Evolutionary conservation across 2,113 vertebrate species (phyloP).

Genomic region (mouse (Mus musculus)): DNA sequence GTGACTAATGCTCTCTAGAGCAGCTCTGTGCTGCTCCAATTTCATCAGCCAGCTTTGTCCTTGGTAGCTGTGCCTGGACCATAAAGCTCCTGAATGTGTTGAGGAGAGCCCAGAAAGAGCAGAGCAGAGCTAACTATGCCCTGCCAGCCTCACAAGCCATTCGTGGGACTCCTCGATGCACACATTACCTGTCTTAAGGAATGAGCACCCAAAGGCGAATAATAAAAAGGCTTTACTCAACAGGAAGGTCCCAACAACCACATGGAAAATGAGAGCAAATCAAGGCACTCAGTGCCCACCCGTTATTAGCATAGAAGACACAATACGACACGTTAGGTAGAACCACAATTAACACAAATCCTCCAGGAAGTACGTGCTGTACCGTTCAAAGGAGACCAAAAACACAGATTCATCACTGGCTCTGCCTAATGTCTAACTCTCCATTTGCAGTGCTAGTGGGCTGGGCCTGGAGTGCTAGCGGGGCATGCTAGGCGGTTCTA

Average conservation of each 20-base stretch:
- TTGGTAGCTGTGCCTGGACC: slow-evolving; percentile 81
- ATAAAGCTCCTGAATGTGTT: slow-evolving; percentile 81
- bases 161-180: slow-evolving; percentile 1
- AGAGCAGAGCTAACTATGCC: slow-evolving; percentile 69
- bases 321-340: slow-evolving; percentile 39
- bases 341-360: slow-evolving; percentile 48
- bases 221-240: slow-evolving; percentile 43
- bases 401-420: slow-evolving; percentile 30
- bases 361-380: slow-evolving; percentile 54
- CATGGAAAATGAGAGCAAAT: slow-evolving; percentile 1
- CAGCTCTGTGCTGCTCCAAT: slow-evolving; percentile 84
- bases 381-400: slow-evolving; percentile 47
- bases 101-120: slow-evolving; percentile 68
- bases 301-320: slow-evolving; percentile 1
- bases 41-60: slow-evolving; percentile 87
- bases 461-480: background rate
- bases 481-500: background rate
- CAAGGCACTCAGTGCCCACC: background rate
- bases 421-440: slow-evolving; percentile 19
- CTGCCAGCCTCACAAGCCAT: background rate
- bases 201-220: background rate
- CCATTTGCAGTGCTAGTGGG: background rate
- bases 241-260: background rate
- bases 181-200: slow-evolving; percentile 27
- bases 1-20: slow-evolving; percentile 88